phyloP scores from a whole-genome alignment of 2,797 vertebrate genomes.

The Arremon brunneinucha region DNA sequence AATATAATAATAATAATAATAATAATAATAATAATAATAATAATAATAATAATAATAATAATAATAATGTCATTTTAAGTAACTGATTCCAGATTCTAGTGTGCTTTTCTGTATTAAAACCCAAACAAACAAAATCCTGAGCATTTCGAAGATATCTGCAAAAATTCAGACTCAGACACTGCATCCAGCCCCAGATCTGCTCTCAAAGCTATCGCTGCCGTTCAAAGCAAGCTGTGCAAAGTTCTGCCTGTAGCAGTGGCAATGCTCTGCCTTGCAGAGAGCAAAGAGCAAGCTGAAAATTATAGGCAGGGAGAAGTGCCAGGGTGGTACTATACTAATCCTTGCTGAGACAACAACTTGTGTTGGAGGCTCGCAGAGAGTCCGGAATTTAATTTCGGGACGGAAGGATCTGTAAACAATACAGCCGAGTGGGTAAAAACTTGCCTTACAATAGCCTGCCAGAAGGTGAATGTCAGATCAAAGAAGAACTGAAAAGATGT shows the following conservation, averaged over 20 bases:
- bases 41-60: neutral
- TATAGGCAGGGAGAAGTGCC: conserved; percentile 41
- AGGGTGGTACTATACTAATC: conserved; percentile 47
- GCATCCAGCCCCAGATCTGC: neutral
- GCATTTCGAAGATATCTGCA: neutral
- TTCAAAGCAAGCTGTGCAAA: conserved; percentile 1
- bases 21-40: neutral
- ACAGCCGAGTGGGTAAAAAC: conserved; percentile 41
- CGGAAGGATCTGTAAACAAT: conserved; percentile 60
- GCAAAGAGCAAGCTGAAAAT: conserved; percentile 60
- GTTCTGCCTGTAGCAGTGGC: neutral
- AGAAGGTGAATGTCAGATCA: conserved; percentile 64
- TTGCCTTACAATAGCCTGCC: conserved; percentile 44
- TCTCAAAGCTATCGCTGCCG: neutral
- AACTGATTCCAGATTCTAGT: neutral
- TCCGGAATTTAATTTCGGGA: conserved; percentile 49
- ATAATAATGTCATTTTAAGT: neutral
- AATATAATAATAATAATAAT: neutral
- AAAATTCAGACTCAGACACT: neutral
- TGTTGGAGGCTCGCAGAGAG: neutral
- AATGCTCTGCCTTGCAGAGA: conserved; percentile 18
- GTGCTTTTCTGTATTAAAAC: neutral
- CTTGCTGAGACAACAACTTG: conserved; percentile 53
- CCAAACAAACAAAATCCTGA: neutral
- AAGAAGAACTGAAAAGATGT: conserved; percentile 45